These are phyloP conservation scores for Ciconia nigra DNA, from an alignment of 2,797 vertebrate genomes.

Conservation along the genomic window DNA sequence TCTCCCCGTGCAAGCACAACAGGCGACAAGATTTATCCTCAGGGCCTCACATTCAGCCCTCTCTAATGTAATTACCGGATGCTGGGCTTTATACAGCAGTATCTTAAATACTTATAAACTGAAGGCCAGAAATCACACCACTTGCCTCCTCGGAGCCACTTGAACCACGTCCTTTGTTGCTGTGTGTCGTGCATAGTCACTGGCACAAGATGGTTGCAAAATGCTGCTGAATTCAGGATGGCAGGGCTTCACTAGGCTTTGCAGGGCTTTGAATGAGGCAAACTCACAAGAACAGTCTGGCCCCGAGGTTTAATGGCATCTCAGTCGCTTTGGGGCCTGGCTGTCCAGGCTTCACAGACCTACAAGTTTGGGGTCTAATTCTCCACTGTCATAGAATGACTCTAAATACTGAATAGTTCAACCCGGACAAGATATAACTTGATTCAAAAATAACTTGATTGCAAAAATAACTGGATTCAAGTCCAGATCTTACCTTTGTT, in stretches of 20 bases:
- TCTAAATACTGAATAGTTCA: neutral
- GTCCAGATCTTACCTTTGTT: neutral
- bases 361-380: neutral
- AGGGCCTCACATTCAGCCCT: neutral
- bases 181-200: rapidly evolving
- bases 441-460: too few species aligned
- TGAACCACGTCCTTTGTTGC: neutral
- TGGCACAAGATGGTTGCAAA: neutral
- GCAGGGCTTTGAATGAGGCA: neutral
- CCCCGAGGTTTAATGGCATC: neutral
- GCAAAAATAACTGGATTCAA: neutral
- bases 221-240: neutral
- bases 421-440: too few species aligned
- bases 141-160: neutral
- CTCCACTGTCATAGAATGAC: neutral
- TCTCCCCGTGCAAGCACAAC: neutral
- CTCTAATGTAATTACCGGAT: neutral
- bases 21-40: neutral
- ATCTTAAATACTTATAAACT: neutral
- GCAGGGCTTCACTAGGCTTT: neutral
- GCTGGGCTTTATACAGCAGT: neutral
- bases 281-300: neutral
- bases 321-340: neutral
- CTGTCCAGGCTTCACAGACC: rapidly evolving
- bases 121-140: neutral